Evolutionary conservation across 2,113 vertebrate genomes (phyloP), one percentile per base, ranked within the genome.

Genomic region (Tretioscincus oriximinensis): DNA sequence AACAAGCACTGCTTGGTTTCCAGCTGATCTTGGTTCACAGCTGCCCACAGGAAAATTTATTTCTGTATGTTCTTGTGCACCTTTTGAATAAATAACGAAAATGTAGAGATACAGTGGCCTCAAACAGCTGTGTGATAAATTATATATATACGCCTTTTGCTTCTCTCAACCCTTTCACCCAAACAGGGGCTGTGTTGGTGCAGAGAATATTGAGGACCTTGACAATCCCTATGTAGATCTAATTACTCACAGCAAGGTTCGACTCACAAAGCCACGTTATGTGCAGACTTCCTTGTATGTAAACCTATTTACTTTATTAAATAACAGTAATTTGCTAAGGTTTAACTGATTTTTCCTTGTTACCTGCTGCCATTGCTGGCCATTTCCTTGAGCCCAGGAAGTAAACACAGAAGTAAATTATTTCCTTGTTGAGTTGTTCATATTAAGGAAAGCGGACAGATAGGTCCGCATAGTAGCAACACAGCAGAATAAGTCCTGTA

Each of bases 171-270:
- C 83, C 84, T 85, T 82, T 73, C 85, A 18, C 60, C 45, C 65
- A 10, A 65, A 85, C 87, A 97, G 96, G 41, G 95, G 93, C 64
- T 93, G 78, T 1, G 72, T 93, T 68, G 93, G 92, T 86, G 92
- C 94, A 31, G 75, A 92, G 47, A 86, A 95, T 75, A 85, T 92
- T 64, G 94, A 97, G 8, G 87, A 90, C 20, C 41, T 93, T 18
- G 95, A 96, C 81, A 88, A 90, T 83, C 88, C 90, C 1, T 20
- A 26, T 5, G 90, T 90, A 81, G 90, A 89, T 63, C 90, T 94
- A 74, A 60, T 75, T 0, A 90, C 91, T 0, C 54, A 96, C 69
- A 94, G 93, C 60, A 6, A 75, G 22, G 90, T 93, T 69, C 85
- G 81, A 82, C 91, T 67, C 47, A 68, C 86, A 31, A 66, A 90